phyloP scores from a whole-genome alignment of 2,113 vertebrate genomes.

The Ictidomys tridecemlineatus region DNA sequence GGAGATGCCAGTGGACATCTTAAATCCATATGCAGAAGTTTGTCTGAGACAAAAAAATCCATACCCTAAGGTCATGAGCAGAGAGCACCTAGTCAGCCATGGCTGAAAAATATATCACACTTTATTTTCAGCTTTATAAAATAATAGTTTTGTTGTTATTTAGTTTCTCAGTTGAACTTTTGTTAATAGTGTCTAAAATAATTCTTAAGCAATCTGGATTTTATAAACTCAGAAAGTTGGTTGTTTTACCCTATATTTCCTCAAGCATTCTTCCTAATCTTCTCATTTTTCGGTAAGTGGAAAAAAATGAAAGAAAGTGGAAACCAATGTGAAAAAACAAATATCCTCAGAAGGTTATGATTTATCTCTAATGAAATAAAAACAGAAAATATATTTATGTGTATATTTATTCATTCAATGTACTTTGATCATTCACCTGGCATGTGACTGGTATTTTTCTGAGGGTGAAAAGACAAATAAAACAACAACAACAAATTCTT shows the following conservation, averaged over 20 bases:
- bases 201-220: not conserved
- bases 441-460: not conserved
- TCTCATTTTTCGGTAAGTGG: not conserved
- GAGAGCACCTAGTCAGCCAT: not conserved
- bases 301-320: not conserved
- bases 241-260: not conserved
- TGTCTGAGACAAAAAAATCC: not conserved
- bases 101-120: not conserved
- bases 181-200: not conserved
- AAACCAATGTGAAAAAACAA: not conserved
- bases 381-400: not conserved
- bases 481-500: not conserved
- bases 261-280: constrained; percentile 24
- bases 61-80: not conserved
- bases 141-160: constrained; percentile 26
- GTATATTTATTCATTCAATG: not conserved
- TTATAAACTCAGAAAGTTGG: not conserved
- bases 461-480: not conserved
- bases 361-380: not conserved
- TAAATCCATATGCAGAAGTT: constrained; percentile 15
- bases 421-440: not conserved
- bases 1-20: not conserved
- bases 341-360: not conserved
- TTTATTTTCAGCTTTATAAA: constrained; percentile 35
- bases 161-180: constrained; percentile 39